phyloP scores from a whole-genome alignment of 2,888 invertebrate genomes.

The Bedellia somnulentella region DNA sequence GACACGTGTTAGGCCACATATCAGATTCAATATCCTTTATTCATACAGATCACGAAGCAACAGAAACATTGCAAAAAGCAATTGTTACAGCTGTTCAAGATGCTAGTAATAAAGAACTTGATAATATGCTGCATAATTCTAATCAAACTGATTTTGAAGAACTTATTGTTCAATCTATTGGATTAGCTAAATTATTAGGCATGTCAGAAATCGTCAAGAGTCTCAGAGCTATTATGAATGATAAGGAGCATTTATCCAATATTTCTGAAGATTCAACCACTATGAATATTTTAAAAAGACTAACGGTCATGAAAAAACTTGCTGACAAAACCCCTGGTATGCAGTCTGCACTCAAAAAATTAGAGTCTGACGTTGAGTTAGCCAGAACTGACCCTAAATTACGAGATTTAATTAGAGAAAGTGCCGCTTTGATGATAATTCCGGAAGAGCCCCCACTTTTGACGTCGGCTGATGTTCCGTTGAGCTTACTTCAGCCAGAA shows the following conservation, averaged over 20 bases:
- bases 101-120: slow-evolving; percentile 61
- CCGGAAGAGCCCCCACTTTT: slow-evolving; percentile 63
- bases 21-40: slow-evolving; percentile 63
- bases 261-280: slow-evolving; percentile 61
- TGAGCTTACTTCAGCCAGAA: slow-evolving; percentile 66
- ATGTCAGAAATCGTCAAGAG: slow-evolving; percentile 65
- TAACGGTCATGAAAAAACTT: slow-evolving; percentile 71
- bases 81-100: slow-evolving; percentile 68
- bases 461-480: slow-evolving; percentile 72
- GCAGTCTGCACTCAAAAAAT: slow-evolving; percentile 61
- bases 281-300: slow-evolving; percentile 68
- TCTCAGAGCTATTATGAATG: slow-evolving; percentile 51
- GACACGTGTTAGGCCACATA: slow-evolving; percentile 62
- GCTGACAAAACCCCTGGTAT: slow-evolving; percentile 68
- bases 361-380: slow-evolving; percentile 67
- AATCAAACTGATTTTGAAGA: slow-evolving; percentile 42
- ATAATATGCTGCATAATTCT: slow-evolving; percentile 52
- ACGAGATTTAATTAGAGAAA: slow-evolving; percentile 71
- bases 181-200: slow-evolving; percentile 70
- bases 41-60: slow-evolving; percentile 66
- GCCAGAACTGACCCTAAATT: slow-evolving; percentile 71
- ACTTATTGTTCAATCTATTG: slow-evolving; percentile 65
- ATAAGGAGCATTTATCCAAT: slow-evolving; percentile 57
- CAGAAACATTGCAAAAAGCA: slow-evolving; percentile 67
- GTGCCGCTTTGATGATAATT: slow-evolving; percentile 69